phyloP scores from a whole-genome alignment of 53 echinoderm and acorn worm species.

The Hippasteria phrygiana region DNA sequence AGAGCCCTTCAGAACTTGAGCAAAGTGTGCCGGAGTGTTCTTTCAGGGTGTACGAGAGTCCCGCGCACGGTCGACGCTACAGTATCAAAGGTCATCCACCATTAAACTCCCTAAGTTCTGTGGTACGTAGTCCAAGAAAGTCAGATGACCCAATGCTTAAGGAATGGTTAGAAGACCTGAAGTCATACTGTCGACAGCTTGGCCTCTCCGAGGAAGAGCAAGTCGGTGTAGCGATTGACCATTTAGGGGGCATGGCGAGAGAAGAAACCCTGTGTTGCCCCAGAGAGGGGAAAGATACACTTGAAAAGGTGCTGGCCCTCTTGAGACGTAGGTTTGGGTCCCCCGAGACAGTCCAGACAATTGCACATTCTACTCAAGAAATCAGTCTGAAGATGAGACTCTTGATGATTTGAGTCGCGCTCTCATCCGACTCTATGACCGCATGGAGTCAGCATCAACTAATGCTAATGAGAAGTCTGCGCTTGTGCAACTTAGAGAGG shows the following conservation, averaged over 20 bases:
- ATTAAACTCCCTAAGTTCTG: not conserved
- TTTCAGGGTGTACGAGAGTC: too few relatives aligned
- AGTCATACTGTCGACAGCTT: not conserved
- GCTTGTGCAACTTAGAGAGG: not conserved
- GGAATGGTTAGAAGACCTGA: slow-evolving; percentile 1
- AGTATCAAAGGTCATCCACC: slow-evolving; percentile 8
- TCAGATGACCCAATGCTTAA: not conserved
- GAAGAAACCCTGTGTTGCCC: slow-evolving; percentile 30
- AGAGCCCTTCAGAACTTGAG: too few relatives aligned
- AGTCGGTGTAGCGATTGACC: slow-evolving; percentile 9
- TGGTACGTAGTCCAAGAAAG: slow-evolving; percentile 1
- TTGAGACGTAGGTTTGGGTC: not conserved
- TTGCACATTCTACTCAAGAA: slow-evolving; percentile 20
- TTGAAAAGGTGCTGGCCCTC: not conserved
- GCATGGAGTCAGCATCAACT: slow-evolving; percentile 21
- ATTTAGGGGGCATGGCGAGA: not conserved
- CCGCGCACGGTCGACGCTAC: too few relatives aligned
- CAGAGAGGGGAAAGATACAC: not conserved
- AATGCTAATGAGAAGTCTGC: not conserved
- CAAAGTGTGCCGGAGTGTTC: too few relatives aligned
- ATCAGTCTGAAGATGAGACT: slow-evolving; percentile 3
- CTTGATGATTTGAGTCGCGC: slow-evolving; percentile 44
- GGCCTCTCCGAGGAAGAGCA: not conserved
- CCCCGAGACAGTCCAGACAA: slow-evolving; percentile 9
- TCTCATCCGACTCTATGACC: slow-evolving; percentile 39